A percentile compares a stretch with the other conserved stretches of the same genome.
Evolutionary conservation across 2,113 vertebrate species (phyloP).

Genomic region (Entomyzon cyanotis): DNA sequence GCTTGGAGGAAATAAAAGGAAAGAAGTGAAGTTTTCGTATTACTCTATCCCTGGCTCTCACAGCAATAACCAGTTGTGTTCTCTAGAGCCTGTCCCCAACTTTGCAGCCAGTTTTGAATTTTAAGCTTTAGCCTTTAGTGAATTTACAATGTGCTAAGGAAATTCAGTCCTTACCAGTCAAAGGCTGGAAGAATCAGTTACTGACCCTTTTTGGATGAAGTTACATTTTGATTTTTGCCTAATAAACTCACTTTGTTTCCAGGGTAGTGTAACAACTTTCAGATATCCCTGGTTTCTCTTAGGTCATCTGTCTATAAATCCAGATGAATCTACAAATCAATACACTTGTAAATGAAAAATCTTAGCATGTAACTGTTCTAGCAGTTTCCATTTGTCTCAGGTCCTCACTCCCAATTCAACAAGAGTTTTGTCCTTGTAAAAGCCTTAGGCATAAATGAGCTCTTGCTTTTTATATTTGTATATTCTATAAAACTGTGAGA

Average conservation of each 20-base stretch:
- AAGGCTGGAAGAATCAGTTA: background rate
- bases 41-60: background rate
- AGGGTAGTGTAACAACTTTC: background rate
- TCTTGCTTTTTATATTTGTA: background rate
- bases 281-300: background rate
- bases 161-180: background rate
- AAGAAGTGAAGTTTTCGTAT: background rate
- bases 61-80: background rate
- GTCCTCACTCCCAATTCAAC: background rate
- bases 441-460: background rate
- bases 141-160: background rate
- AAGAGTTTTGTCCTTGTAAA: background rate
- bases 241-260: background rate
- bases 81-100: background rate
- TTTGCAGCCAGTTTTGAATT: background rate
- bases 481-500: background rate
- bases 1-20: background rate
- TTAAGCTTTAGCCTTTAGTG: background rate
- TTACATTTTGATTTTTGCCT: background rate
- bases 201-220: background rate
- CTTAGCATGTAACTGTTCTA: background rate
- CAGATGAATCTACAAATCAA: background rate
- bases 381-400: background rate
- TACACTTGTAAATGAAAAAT: background rate
- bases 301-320: background rate